phyloP scores from a whole-genome alignment of 1,140 invertebrate species.

The Tetragonula clypearis region DNA sequence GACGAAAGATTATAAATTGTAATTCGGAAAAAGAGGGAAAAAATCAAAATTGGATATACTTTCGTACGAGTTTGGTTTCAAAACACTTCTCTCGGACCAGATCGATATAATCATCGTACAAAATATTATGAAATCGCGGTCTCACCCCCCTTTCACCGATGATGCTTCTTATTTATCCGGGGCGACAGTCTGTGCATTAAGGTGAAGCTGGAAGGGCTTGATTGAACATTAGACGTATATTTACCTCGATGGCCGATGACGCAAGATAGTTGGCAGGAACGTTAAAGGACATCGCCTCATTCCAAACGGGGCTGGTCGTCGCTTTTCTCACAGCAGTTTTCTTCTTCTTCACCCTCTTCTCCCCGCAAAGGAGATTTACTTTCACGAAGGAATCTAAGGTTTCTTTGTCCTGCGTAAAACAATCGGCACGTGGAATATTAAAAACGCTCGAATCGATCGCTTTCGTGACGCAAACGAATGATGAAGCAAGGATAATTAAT shows the following conservation, averaged over 20 bases:
- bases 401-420: constrained; percentile 71
- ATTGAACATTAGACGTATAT: constrained; percentile 4
- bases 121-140: neutral
- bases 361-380: constrained; percentile 93
- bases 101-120: neutral
- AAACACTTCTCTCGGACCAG: no score
- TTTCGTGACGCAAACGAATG: neutral
- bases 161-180: neutral
- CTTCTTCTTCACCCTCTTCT: constrained; percentile 94
- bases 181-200: neutral
- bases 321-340: constrained; percentile 93
- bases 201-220: neutral
- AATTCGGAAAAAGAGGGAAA: no score
- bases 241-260: constrained; percentile 89
- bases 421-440: neutral
- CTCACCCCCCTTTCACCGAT: no score
- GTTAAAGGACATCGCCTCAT: constrained; percentile 96
- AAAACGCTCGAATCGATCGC: neutral
- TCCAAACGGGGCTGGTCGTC: constrained; percentile 95
- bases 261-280: constrained; percentile 87
- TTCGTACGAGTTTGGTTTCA: neutral
- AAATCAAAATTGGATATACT: neutral
- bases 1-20: no score
- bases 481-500: neutral
- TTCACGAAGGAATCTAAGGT: constrained; percentile 93